Percentiles rank a stretch among this genome's conserved stretches.
These are phyloP conservation scores for Erpetoichthys calabaricus DNA, from an alignment of 2,797 vertebrate genomes.

Conservation along the genomic window DNA sequence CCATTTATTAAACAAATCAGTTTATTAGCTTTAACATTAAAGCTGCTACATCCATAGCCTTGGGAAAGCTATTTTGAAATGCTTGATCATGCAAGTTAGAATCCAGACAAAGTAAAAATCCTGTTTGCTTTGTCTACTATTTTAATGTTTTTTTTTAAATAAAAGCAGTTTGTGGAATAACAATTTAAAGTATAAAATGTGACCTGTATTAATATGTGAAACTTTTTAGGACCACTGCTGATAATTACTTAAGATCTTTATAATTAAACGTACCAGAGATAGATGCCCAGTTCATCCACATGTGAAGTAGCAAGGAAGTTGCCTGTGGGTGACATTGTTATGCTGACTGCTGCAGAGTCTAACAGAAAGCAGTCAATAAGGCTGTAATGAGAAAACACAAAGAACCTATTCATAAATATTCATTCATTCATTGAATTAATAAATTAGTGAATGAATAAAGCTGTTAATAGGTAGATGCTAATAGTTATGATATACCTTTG, in stretches of 20 bases:
- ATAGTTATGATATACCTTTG: conserved; percentile 2
- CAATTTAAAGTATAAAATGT: too few relatives aligned
- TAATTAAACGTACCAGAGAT: conserved; percentile 66
- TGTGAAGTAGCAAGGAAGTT: conserved; percentile 86
- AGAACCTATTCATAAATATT: not conserved
- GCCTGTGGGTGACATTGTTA: conserved; percentile 83
- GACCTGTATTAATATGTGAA: too few relatives aligned
- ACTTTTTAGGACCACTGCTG: not conserved
- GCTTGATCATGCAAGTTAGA: too few relatives aligned
- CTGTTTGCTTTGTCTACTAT: too few relatives aligned
- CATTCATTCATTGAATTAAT: not conserved
- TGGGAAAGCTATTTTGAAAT: too few relatives aligned
- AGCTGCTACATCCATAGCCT: too few relatives aligned
- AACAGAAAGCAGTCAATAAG: conserved; percentile 86
- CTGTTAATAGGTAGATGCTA: conserved; percentile 2
- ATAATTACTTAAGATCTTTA: not conserved
- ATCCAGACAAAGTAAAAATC: too few relatives aligned
- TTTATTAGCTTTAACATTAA: too few relatives aligned
- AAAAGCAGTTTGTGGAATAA: too few relatives aligned
- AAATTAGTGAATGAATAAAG: not conserved
- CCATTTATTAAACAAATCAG: too few relatives aligned
- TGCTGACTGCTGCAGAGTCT: conserved; percentile 63
- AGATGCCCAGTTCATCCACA: conserved; percentile 80
- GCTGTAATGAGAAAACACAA: conserved; percentile 34
- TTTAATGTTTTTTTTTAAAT: too few relatives aligned